These are phyloP conservation scores for Liparis tanakae DNA, from an alignment of 2,797 vertebrate species.

Conservation along the genomic window DNA sequence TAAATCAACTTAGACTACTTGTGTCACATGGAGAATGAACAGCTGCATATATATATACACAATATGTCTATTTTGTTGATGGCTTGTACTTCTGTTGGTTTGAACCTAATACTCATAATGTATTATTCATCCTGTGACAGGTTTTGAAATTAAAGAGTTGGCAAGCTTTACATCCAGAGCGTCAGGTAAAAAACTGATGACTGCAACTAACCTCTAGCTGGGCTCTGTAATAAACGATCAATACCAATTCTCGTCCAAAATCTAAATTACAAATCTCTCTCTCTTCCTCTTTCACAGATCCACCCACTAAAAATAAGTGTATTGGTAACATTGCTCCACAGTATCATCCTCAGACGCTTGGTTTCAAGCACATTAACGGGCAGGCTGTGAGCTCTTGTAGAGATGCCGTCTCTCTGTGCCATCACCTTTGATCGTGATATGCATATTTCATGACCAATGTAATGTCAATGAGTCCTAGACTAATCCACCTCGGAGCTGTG, in stretches of 20 bases:
- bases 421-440: slow-evolving; percentile 81
- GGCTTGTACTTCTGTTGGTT: slow-evolving; percentile 28
- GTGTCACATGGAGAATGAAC: background rate
- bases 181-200: slow-evolving; percentile 56
- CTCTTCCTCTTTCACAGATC: background rate
- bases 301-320: slow-evolving; percentile 27
- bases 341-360: slow-evolving; percentile 9
- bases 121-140: slow-evolving; percentile 64
- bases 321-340: slow-evolving; percentile 33
- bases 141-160: slow-evolving; percentile 70
- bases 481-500: slow-evolving; percentile 75
- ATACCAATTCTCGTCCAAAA: slow-evolving; percentile 51
- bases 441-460: slow-evolving; percentile 84
- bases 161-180: slow-evolving; percentile 51
- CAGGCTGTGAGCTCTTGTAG: slow-evolving; percentile 63
- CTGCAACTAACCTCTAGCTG: slow-evolving; percentile 53
- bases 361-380: slow-evolving; percentile 52
- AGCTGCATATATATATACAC: no score
- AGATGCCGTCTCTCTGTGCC: slow-evolving; percentile 65
- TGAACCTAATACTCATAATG: slow-evolving; percentile 28
- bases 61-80: slow-evolving; percentile 33
- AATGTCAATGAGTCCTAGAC: slow-evolving; percentile 82
- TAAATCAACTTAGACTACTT: no score
- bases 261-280: slow-evolving; percentile 29
- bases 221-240: slow-evolving; percentile 54